Evolutionary conservation across 1,140 invertebrate genomes (phyloP).

Genomic region (Gryllus bimaculatus): DNA sequence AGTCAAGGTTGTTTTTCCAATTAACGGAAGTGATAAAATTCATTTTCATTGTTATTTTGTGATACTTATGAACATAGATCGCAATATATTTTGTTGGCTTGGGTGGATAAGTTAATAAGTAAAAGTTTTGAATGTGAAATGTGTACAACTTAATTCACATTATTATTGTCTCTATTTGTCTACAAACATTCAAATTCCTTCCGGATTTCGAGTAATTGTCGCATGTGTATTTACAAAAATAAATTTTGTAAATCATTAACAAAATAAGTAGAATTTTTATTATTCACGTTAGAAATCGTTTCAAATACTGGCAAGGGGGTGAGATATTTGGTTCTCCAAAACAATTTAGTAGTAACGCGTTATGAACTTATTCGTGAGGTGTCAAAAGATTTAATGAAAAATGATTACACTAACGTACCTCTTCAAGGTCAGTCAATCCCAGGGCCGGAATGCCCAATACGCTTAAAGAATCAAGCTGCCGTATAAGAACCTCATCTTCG

Average conservation of each 20-base stretch:
- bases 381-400: neutral
- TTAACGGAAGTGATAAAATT: too few relatives aligned
- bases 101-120: too few relatives aligned
- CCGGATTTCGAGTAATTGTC: too few relatives aligned
- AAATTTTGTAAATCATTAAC: neutral
- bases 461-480: constrained; percentile 25
- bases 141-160: too few relatives aligned
- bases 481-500: constrained; percentile 23
- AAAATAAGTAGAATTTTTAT: neutral
- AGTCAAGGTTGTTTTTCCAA: too few relatives aligned
- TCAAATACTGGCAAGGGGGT: neutral
- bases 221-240: neutral
- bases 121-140: too few relatives aligned
- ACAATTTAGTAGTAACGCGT: neutral
- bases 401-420: constrained; percentile 2
- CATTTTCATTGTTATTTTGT: too few relatives aligned
- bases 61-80: too few relatives aligned
- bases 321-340: neutral
- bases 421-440: constrained; percentile 21
- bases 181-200: neutral
- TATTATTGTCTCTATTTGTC: neutral
- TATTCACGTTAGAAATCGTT: neutral
- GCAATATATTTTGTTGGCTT: too few relatives aligned
- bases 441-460: constrained; percentile 27
- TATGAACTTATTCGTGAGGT: neutral